Evolutionary conservation across 2,797 vertebrate genomes (phyloP), one percentile per base, ranked within the genome.

Genomic region (Enteromius anoplus): DNA sequence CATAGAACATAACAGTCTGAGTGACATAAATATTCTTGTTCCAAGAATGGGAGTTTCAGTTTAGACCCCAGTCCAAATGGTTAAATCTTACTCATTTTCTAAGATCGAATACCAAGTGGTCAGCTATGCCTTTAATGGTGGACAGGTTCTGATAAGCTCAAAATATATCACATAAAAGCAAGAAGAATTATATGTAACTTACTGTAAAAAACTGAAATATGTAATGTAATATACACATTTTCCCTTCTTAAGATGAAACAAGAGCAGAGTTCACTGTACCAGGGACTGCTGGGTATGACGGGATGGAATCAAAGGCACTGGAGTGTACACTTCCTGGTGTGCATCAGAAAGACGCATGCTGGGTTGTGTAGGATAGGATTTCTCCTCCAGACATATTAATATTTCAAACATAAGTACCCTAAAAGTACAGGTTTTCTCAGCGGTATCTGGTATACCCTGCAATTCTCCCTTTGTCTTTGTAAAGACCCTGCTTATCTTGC

Each of bases 401-500:
- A 80, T 83, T 87, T 85, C 51, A 80, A 87, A 69, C 70, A 80
- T 68, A 82, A 82, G 84, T 80, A 76, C 15, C 58, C 68, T 55
- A 73, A 84, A 85, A 80, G 53, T 84, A 82, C 84, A 73, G 11
- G 65, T 84, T 80, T 69, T 66, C 73, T 64, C 66, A 80, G 32
- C 23, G 66, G 82, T 81, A 58, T 21, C 68, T 84, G 79, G 47
- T 83, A 26, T 70, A 72, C 49, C 71, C 72, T 55, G 71, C 8
- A 49, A 65, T 81, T 80, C 78, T 81, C 72, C 76, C 72, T 15
- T 70, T 53, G 69, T 79, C 83, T 84, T 60, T 40, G 19, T 84
- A 84, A 84, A 82, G 79, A 82, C 73, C 45, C 62, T 75, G 68
- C 78, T 88, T 84, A 80, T 85, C 79, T 85, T n/a, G 15, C 75